phyloP scores from a whole-genome alignment of 2,113 vertebrate species.

The Naja naja region DNA sequence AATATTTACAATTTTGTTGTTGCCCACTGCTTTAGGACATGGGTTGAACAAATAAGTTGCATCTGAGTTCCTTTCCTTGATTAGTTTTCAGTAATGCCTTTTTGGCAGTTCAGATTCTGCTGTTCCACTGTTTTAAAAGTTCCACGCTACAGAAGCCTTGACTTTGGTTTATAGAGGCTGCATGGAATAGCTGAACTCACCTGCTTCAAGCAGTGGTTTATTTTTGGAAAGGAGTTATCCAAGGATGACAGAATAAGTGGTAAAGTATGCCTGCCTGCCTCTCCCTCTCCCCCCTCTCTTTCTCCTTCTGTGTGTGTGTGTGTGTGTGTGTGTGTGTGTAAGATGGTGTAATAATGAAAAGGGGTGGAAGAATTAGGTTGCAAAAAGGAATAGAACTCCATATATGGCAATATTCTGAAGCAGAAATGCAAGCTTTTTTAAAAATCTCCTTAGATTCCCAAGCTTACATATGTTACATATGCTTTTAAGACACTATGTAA shows the following conservation, averaged over 20 bases:
- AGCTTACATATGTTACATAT: not conserved
- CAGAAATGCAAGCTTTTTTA: not conserved
- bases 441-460: not conserved
- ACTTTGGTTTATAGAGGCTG: not conserved
- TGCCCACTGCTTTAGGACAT: not conserved
- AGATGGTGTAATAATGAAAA: not conserved
- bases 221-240: not conserved
- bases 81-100: not conserved
- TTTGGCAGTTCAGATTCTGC: not conserved
- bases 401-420: not conserved
- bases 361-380: not conserved
- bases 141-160: not conserved
- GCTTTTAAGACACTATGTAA: not conserved
- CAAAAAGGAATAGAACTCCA: not conserved
- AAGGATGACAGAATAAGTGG: not conserved
- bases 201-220: not conserved
- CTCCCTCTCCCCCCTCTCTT: accelerated
- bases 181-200: not conserved
- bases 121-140: not conserved
- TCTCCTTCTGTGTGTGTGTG: too few relatives aligned
- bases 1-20: not conserved
- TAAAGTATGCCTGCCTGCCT: not conserved
- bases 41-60: not conserved
- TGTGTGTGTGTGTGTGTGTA: not conserved
- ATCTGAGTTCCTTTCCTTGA: not conserved